Evolutionary conservation across 2,888 invertebrate species (phyloP), one percentile per base, ranked within the genome.

Genomic region (Caenorhabditis wallacei): DNA sequence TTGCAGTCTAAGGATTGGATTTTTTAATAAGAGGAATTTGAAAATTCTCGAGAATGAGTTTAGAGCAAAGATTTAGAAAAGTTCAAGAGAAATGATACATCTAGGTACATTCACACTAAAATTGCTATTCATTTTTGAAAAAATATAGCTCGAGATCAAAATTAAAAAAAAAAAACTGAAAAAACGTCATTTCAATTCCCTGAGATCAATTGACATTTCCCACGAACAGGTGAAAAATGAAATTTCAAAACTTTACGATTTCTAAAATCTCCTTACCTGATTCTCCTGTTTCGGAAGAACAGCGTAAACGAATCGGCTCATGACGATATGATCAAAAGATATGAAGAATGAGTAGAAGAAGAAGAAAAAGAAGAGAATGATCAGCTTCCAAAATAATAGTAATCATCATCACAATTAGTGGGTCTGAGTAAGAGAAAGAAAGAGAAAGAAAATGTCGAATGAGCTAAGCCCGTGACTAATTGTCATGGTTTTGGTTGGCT

Each of bases 401-500:
- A 53, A 24, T 53, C 22, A 53, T 53, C 53, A 53, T 24, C 22
- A 24, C 53, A 53, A 53, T 53, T 53, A 53, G 53, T 24, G 24
- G 11, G 30, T 48, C 13, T 24, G 24, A n/a, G 18, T 53, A 11
- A 40, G 40, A 40, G 16, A 16, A 10, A 13, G 40, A 40, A 8
- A 11, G 40, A 40, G 53, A 20, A 11, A 16, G 13, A 43, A 53
- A 53, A 53, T 53, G 53, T 24, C 53, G 13, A 22, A 16, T 53
- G 53, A 53, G 53, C 22, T 53, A 53, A 24, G 24, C 22, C 48
- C 4, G 48, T 48, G 48, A 48, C 48, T 48, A 48, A 46, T 46
- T 46, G 16, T 46, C 13, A 46, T 10, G 46, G 4, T 46, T 46
- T 46, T n/a, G 0, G 13, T 46, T 46, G 3, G 30, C 30, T 30